phyloP scores from a whole-genome alignment of 2,888 invertebrate genomes.

The Ophonus ardosiacus region DNA sequence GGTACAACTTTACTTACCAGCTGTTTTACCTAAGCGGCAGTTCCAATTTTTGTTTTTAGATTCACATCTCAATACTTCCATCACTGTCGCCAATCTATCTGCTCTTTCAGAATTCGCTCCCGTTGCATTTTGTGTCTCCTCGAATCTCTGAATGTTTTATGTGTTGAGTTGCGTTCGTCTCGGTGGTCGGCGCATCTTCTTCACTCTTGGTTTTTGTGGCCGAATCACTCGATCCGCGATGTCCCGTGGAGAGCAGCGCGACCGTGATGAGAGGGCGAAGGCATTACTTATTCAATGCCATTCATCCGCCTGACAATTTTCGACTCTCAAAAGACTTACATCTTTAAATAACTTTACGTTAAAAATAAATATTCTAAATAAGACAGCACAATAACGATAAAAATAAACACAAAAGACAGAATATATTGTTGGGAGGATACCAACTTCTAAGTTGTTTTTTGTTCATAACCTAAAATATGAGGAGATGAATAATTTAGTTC shows the following conservation, averaged over 20 bases:
- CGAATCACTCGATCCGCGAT: constrained; percentile 42
- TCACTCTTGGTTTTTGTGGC: constrained; percentile 17
- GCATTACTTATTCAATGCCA: constrained; percentile 21
- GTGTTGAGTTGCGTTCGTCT: constrained; percentile 10
- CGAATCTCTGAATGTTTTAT: constrained; percentile 49
- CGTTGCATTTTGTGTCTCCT: background rate
- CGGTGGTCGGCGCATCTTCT: constrained; percentile 48
- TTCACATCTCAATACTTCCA: too few relatives aligned
- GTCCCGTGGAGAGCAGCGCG: constrained; percentile 4
- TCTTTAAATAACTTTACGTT: constrained; percentile 16
- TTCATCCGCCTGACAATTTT: constrained; percentile 16
- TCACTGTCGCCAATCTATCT: too few relatives aligned
- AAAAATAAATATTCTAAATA: constrained; percentile 19
- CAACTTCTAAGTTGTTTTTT: background rate
- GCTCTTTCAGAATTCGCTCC: constrained; percentile 48
- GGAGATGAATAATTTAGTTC: background rate
- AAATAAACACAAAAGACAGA: constrained; percentile 12
- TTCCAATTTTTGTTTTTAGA: too few relatives aligned
- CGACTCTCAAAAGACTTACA: constrained; percentile 5
- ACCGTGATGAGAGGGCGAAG: background rate
- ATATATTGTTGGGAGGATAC: background rate
- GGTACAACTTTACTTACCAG: too few relatives aligned
- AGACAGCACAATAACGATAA: constrained; percentile 2
- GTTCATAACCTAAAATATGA: background rate
- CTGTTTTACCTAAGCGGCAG: too few relatives aligned